Base-by-base conservation (phyloP, 2,113 vertebrate species). In the Columba livia region DNA sequence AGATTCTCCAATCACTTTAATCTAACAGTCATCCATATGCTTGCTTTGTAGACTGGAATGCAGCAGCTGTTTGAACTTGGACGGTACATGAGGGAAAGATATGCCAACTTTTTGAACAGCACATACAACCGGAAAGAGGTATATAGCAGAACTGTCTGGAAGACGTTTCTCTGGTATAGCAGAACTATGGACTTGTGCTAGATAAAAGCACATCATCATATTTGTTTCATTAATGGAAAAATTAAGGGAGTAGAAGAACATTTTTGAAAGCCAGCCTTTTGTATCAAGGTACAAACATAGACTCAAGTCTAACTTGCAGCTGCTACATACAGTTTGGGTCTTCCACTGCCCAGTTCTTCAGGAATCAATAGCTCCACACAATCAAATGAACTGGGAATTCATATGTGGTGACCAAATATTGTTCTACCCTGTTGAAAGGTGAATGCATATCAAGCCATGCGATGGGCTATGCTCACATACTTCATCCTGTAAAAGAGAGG, bases 1-100 rank as follows among this genome's bases (percentile, higher is more conserved):
- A 44, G n/a, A 61, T 36, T 60, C 20, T 48, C 9, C 6, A 66
- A 1, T 34, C 15, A 65, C 31, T 12, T 61, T 54, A 89, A 70
- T 38, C 60, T 90, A 54, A 82, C 2, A 24, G 56, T 83, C 31
- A 38, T 23, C 38, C 78, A 34, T 93, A 15, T 93, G 34, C 32
- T 96, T 75, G 81, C 71, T 88, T 94, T 40, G 15, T 94, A 99
- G 99, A 82, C 97, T 95, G 99, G 99, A 88, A 99, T 99, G 97
- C 97, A 97, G 86, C 99, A 99, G 92, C 98, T 98, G 3, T 99
- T 98, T 93, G 97, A 98, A 84, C 98, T 99, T 75, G 99, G 99
- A 67, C 70, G 90, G 48, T 99, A 98, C 73, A 73, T 91, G 4
- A 98, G 94, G 94, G 96, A 95, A 81, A 98, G 98, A 92, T 99